These are phyloP conservation scores for Gerris lacustris DNA, from an alignment of 2,888 invertebrate genomes.

Conservation along the genomic window DNA sequence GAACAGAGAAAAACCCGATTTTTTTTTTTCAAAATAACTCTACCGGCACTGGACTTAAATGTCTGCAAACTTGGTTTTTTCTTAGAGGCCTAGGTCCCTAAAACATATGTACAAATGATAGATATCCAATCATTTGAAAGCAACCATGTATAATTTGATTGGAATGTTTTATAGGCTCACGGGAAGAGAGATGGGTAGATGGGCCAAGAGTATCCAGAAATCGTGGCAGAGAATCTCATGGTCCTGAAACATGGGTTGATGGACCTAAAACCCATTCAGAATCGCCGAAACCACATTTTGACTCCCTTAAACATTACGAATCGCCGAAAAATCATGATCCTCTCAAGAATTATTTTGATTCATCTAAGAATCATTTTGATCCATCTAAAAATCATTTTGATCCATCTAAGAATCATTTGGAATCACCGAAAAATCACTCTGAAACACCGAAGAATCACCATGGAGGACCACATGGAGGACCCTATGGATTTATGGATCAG, in stretches of 20 bases:
- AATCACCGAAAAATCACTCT: conserved; percentile 24
- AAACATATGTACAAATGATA: no score
- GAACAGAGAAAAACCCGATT: no score
- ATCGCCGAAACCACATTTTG: conserved; percentile 14
- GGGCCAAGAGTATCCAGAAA: conserved; percentile 75
- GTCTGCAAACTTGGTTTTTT: no score
- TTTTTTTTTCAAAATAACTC: no score
- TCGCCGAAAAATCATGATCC: conserved; percentile 38
- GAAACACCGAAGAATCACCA: conserved; percentile 37
- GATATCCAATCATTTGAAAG: no score
- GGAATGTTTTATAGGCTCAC: conserved; percentile 5
- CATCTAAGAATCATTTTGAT: conserved; percentile 44
- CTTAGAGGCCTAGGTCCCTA: no score
- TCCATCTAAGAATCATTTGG: conserved; percentile 13
- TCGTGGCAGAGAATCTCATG: conserved; percentile 53
- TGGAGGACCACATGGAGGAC: conserved; percentile 39
- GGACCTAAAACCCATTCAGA: conserved; percentile 61
- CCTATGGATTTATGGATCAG: conserved; percentile 80
- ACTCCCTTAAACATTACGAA: conserved; percentile 5
- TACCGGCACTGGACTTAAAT: no score
- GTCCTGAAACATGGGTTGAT: conserved; percentile 88
- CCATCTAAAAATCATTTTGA: conserved; percentile 60
- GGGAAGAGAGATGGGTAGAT: conserved; percentile 91
- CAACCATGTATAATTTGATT: no score
- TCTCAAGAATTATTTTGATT: conserved; percentile 24